Evolutionary conservation across 2,113 vertebrate genomes (phyloP).

Genomic region (Ivindomyrus marchei): DNA sequence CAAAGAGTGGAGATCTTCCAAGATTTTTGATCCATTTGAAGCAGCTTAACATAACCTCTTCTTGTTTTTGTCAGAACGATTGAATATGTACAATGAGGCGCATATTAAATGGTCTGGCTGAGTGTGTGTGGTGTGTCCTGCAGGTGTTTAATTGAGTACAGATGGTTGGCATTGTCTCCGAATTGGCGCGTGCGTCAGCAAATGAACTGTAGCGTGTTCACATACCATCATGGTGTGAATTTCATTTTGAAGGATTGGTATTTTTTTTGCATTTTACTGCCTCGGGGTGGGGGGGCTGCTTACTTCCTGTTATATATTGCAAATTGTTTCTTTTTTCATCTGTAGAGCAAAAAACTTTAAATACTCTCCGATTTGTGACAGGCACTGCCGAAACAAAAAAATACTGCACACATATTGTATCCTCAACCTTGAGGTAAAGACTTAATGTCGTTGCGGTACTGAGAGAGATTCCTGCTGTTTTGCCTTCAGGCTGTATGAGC

Average conservation of each 20-base stretch:
- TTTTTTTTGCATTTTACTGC: neutral
- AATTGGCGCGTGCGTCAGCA: neutral
- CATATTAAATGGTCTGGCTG: neutral
- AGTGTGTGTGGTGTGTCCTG: neutral
- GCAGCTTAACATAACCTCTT: neutral
- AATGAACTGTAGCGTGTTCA: neutral
- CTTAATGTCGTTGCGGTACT: neutral
- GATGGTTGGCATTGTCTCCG: neutral
- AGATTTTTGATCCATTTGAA: neutral
- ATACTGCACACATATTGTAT: neutral
- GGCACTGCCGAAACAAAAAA: neutral
- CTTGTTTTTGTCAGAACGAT: neutral
- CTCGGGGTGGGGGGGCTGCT: neutral
- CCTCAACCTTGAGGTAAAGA: neutral
- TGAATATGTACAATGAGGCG: neutral
- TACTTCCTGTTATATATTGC: neutral
- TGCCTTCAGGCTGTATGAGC: neutral
- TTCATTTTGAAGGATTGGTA: neutral
- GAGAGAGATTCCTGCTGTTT: neutral
- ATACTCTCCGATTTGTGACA: neutral
- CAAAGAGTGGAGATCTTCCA: neutral
- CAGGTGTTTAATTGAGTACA: neutral
- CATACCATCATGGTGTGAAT: conserved; percentile 2
- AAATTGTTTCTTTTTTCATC: neutral
- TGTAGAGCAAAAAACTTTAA: neutral